Conservation (phyloP, 2,888 invertebrate species). For the Xylocampa areola region DNA sequence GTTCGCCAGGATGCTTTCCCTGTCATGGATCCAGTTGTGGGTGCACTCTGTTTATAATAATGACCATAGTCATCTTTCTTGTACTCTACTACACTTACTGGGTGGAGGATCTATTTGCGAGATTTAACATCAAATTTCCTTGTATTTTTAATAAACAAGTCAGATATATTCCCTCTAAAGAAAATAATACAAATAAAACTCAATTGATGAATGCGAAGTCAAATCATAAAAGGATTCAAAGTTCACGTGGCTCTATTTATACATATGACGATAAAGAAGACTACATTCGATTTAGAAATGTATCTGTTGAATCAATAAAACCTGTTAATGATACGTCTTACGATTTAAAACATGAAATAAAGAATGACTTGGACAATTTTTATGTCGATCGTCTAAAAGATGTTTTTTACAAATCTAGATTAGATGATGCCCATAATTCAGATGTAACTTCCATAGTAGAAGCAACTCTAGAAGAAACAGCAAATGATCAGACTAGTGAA, state of each 20-base stretch:
- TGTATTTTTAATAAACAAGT: slow-evolving; percentile 44
- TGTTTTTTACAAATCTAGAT: not conserved
- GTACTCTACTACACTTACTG: slow-evolving; percentile 57
- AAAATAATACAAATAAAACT: not conserved
- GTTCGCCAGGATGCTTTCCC: slow-evolving; percentile 31
- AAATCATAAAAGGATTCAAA: not conserved
- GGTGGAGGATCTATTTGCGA: slow-evolving; percentile 57
- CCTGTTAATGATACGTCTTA: not conserved
- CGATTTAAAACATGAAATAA: slow-evolving; percentile 7
- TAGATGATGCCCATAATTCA: not conserved
- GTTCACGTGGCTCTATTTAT: not conserved
- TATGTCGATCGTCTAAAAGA: slow-evolving; percentile 18
- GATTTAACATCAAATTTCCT: slow-evolving; percentile 49
- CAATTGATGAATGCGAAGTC: not conserved
- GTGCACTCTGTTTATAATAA: slow-evolving; percentile 48
- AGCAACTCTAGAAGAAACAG: slow-evolving; percentile 12
- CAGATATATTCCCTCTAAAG: not conserved
- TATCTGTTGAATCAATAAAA: not conserved
- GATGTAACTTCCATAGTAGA: slow-evolving; percentile 16
- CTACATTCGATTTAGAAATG: not conserved
- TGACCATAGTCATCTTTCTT: slow-evolving; percentile 50
- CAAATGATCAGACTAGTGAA: not conserved
- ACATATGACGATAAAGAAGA: not conserved
- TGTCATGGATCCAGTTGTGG: slow-evolving; percentile 37
- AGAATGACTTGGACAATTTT: slow-evolving; percentile 21